Evolutionary conservation across 2,888 invertebrate species (phyloP).

Genomic region (Zelleria hepariella): DNA sequence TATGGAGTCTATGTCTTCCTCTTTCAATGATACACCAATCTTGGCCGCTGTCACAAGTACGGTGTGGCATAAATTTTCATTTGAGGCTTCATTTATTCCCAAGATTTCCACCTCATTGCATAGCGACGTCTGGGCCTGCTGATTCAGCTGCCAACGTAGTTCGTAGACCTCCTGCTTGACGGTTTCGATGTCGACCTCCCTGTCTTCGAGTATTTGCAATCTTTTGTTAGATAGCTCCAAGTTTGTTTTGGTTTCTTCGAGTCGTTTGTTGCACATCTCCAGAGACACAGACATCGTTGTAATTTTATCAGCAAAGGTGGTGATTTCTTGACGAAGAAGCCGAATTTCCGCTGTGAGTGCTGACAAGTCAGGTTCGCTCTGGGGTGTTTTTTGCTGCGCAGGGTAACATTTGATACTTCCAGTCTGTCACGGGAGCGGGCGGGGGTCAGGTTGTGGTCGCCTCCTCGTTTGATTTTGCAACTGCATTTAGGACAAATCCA

Average conservation of each 20-base stretch:
- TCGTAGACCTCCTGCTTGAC: not conserved
- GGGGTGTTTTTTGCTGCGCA: not conserved
- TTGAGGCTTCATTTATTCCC: not conserved
- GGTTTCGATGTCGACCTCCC: not conserved
- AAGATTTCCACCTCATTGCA: not conserved
- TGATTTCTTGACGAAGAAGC: not conserved
- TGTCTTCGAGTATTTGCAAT: not conserved
- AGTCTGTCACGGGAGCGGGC: not conserved
- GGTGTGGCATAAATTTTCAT: not conserved
- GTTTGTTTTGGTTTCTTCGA: not conserved
- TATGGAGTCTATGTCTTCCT: not conserved
- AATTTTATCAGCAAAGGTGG: not conserved
- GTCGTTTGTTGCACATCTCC: not conserved
- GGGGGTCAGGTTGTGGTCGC: too few relatives aligned
- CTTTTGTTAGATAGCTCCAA: not conserved
- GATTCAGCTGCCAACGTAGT: not conserved
- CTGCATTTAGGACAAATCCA: too few relatives aligned
- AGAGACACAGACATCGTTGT: slow-evolving; percentile 7
- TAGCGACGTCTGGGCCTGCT: not conserved
- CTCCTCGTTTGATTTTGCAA: too few relatives aligned
- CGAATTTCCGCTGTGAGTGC: not conserved
- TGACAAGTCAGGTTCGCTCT: not conserved
- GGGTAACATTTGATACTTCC: not conserved
- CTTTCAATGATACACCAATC: not conserved
- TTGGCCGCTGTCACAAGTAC: not conserved